Evolutionary conservation across 2,113 vertebrate genomes (phyloP).

Genomic region (Rhadina sibilatrix): DNA sequence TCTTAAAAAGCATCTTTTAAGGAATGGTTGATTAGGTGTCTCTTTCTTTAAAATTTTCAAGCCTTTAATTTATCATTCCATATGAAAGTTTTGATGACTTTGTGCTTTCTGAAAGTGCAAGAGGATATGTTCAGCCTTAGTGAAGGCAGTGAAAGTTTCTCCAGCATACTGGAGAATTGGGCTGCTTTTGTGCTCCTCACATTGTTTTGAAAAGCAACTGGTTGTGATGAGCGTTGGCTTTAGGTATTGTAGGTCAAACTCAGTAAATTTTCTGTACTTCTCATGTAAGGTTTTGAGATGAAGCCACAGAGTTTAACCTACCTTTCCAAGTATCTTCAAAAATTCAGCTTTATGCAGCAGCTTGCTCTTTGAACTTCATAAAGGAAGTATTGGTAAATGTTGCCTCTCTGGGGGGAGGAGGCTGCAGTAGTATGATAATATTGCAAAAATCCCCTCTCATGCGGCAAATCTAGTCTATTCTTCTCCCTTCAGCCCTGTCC

Average conservation of each 20-base stretch:
- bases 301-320: not conserved
- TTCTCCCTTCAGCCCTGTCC: not conserved
- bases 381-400: constrained; percentile 49
- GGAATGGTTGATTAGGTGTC: not conserved
- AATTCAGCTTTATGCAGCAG: not conserved
- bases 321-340: not conserved
- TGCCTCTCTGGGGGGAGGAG: constrained; percentile 6
- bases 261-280: not conserved
- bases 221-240: not conserved
- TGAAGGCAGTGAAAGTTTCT: constrained; percentile 3
- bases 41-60: not conserved
- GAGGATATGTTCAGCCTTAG: not conserved
- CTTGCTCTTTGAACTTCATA: constrained; percentile 26
- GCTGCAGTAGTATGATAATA: constrained; percentile 23
- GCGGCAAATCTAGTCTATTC: not conserved
- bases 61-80: not conserved
- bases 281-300: not conserved
- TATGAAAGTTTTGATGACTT: not conserved
- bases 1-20: not conserved
- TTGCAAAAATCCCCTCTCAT: not conserved
- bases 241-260: not conserved
- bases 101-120: constrained; percentile 3
- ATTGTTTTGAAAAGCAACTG: not conserved
- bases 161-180: not conserved
- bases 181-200: not conserved